Conservation (phyloP, 2,797 vertebrate genomes). For the Mus caroli region DNA sequence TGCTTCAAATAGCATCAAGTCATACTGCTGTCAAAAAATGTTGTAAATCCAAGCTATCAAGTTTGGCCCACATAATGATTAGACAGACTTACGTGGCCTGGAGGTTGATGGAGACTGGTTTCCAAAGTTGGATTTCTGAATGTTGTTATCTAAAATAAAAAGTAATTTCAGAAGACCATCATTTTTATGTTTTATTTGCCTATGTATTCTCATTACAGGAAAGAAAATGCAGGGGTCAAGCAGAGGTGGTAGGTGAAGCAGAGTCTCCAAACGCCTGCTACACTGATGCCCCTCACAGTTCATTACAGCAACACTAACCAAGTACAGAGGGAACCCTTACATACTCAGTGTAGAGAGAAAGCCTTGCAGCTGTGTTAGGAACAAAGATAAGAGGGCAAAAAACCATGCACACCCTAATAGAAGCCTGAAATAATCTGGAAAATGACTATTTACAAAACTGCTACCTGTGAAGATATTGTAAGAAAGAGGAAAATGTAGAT, state of each 20-base stretch:
- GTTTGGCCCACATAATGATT: constrained; percentile 7
- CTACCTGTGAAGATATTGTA: constrained; percentile 53
- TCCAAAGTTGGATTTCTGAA: constrained; percentile 68
- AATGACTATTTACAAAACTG: constrained; percentile 25
- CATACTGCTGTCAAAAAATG: constrained; percentile 8
- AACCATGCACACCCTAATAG: neutral
- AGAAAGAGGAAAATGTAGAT: neutral
- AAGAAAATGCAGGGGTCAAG: constrained; percentile 40
- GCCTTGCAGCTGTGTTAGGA: constrained; percentile 20
- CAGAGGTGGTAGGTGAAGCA: constrained; percentile 18
- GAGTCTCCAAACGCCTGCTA: neutral
- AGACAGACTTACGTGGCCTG: constrained; percentile 75
- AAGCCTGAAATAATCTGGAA: constrained; percentile 65
- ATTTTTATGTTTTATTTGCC: constrained; percentile 55
- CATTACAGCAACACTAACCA: neutral
- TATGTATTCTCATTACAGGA: constrained; percentile 56
- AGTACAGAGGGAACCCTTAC: neutral
- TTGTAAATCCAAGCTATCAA: neutral
- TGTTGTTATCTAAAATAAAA: constrained; percentile 76
- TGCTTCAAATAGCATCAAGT: constrained; percentile 45
- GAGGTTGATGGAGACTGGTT: constrained; percentile 56
- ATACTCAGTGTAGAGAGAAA: constrained; percentile 3
- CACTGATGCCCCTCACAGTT: neutral
- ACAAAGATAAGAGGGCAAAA: constrained; percentile 11
- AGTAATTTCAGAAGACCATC: constrained; percentile 56